Base-by-base conservation (phyloP, 2,797 vertebrate genomes). In the Neostethus bicornis region DNA sequence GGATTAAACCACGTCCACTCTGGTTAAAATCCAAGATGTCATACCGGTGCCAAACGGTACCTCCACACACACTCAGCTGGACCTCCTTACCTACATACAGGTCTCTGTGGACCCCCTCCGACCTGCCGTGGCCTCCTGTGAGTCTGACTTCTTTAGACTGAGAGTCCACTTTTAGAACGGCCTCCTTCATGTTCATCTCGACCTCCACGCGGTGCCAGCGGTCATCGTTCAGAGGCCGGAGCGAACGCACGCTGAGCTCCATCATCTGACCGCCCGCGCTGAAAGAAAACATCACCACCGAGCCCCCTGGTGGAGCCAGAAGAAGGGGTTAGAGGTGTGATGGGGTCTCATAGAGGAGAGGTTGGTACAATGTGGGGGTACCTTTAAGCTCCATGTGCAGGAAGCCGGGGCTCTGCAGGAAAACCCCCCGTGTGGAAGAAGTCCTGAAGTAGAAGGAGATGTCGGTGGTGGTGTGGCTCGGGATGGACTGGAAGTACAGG, bases 401-500 rank as follows among this genome's bases (percentile, higher is more conserved):
- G 79, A 95, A 94, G 69, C 95, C 92, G 0, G 88, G 79, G 62
- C 94, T 97, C 79, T 98, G 95, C 44, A 98, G 93, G 32, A 99
- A 96, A 44, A 98, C 93, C 6, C 96, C 96, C 0, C 94, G 90
- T 0, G 91, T 89, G n/a, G 94, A 94, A 0, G 96, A 93, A 0
- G 96, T 99, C 83, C 98, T 98, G 80, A 99, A 99, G 86, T 98
- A 99, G 89, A 99, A 99, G 35, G 96, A 97, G 68, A 99, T 93
- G 72, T 99, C 97, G 0, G 93, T 94, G 0, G 95, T 98, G 32
- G 90, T 94, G 78, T 97, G 95, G 9, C 90, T 94, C 90, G 93
- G 92, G 61, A 96, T 93, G 12, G 94, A 95, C 0, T 94, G 92
- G 81, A 98, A 97, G 76, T 96, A 94, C 41, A 99, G 92, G 81